A percentile compares a stretch with the other conserved stretches of the same genome.
Conservation (phyloP, 1,140 invertebrate genomes). For the Rhopalosiphum maidis region DNA sequence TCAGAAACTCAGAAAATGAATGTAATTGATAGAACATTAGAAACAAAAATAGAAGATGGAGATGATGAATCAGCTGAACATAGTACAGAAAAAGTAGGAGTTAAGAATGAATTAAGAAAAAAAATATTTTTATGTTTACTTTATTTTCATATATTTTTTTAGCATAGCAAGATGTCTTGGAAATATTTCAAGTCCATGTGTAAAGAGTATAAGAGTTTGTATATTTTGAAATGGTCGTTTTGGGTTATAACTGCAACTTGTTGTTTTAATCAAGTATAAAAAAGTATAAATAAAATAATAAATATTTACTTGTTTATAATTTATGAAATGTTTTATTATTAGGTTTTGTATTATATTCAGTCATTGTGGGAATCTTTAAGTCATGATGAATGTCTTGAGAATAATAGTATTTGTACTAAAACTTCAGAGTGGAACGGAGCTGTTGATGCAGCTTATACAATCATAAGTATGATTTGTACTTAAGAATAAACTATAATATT, state of each 20-base stretch:
- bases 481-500: background rate
- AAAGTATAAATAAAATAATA: constrained; percentile 1
- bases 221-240: constrained; percentile 53
- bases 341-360: constrained; percentile 50
- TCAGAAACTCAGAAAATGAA: constrained; percentile 14
- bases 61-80: background rate
- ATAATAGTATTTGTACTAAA: background rate
- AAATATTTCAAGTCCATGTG: constrained; percentile 4
- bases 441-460: constrained; percentile 64
- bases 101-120: background rate
- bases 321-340: background rate
- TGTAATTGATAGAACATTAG: background rate
- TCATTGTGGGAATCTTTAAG: constrained; percentile 45
- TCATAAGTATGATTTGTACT: constrained; percentile 62
- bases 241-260: constrained; percentile 44
- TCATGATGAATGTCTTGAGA: constrained; percentile 10
- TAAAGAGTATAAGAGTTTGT: constrained; percentile 36
- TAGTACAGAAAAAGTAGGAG: background rate
- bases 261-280: constrained; percentile 48
- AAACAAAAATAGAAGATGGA: background rate
- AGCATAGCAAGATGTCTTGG: constrained; percentile 15
- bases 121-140: background rate
- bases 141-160: background rate
- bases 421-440: constrained; percentile 63
- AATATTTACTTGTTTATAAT: background rate